Conservation (phyloP, 2,797 vertebrate genomes). For the Bucorvus abyssinicus region DNA sequence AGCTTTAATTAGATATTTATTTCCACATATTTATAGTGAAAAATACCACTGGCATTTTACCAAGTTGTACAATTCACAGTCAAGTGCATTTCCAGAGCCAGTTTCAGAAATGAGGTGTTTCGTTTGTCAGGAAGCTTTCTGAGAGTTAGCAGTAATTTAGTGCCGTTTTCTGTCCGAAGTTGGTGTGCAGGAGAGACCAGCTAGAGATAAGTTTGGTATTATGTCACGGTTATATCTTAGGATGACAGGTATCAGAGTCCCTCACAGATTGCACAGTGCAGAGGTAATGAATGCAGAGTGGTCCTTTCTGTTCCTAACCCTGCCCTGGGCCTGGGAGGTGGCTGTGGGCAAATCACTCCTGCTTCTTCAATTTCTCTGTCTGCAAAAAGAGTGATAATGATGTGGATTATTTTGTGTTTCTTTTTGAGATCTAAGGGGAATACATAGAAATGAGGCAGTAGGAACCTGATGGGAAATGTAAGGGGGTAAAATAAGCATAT, state of each 20-base stretch:
- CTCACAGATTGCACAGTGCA: not conserved
- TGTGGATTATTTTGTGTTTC: not conserved
- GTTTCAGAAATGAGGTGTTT: not conserved
- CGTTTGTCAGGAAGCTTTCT: not conserved
- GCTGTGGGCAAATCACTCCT: slow-evolving; percentile 14
- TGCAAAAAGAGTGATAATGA: not conserved
- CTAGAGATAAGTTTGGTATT: slow-evolving; percentile 27
- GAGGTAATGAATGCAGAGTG: slow-evolving; percentile 23
- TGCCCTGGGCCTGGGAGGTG: slow-evolving; percentile 1
- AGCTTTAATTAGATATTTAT: not conserved
- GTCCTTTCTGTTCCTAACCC: slow-evolving; percentile 13
- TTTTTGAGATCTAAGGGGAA: slow-evolving; percentile 6
- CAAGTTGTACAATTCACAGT: not conserved
- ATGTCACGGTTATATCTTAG: slow-evolving; percentile 9
- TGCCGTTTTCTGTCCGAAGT: not conserved
- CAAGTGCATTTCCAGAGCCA: not conserved
- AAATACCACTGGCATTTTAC: not conserved
- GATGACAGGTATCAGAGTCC: slow-evolving; percentile 19
- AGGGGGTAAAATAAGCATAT: slow-evolving; percentile 23
- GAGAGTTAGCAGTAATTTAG: not conserved
- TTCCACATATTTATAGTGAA: not conserved
- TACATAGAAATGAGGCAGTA: not conserved
- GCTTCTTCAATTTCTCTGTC: not conserved
- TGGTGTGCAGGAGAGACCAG: not conserved
- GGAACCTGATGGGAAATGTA: not conserved